Conservation (phyloP, 2,888 invertebrate genomes). For the Drosophila mimetica region DNA sequence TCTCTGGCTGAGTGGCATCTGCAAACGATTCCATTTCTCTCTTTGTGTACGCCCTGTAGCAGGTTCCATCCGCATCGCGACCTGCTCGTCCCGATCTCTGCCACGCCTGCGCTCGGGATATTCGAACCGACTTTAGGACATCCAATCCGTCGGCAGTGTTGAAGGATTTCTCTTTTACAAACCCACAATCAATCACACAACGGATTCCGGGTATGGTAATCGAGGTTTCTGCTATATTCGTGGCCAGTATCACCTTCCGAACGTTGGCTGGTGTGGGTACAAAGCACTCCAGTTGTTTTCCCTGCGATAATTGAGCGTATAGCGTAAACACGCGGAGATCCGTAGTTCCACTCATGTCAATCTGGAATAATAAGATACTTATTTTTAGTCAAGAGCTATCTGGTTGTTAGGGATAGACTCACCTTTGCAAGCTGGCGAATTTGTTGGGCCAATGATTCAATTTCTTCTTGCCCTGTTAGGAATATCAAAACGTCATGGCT, state of each 20-base stretch:
- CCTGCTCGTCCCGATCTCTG: constrained; percentile 97
- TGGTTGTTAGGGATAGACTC: not conserved
- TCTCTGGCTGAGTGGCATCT: constrained; percentile 93
- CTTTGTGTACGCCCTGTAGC: constrained; percentile 94
- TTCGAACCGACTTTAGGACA: constrained; percentile 90
- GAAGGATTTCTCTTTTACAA: constrained; percentile 95
- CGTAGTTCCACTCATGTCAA: constrained; percentile 85
- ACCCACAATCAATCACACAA: constrained; percentile 95
- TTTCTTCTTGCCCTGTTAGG: constrained; percentile 98
- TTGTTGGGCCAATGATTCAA: constrained; percentile 92
- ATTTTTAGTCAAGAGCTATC: not conserved
- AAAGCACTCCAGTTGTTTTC: constrained; percentile 95
- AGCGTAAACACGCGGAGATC: constrained; percentile 92
- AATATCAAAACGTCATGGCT: constrained; percentile 96
- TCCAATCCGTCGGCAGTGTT: constrained; percentile 93
- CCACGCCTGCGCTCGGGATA: constrained; percentile 96
- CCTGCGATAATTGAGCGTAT: constrained; percentile 94
- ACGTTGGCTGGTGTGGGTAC: constrained; percentile 89
- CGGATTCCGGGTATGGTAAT: constrained; percentile 97
- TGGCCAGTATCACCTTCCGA: constrained; percentile 96
- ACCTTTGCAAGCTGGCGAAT: constrained; percentile 90
- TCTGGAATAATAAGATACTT: constrained; percentile 82
- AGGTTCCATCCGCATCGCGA: constrained; percentile 92
- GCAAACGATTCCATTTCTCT: constrained; percentile 90
- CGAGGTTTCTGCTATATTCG: constrained; percentile 99